Conservation (phyloP, 2,888 invertebrate genomes). For the Rhagium mordax region DNA sequence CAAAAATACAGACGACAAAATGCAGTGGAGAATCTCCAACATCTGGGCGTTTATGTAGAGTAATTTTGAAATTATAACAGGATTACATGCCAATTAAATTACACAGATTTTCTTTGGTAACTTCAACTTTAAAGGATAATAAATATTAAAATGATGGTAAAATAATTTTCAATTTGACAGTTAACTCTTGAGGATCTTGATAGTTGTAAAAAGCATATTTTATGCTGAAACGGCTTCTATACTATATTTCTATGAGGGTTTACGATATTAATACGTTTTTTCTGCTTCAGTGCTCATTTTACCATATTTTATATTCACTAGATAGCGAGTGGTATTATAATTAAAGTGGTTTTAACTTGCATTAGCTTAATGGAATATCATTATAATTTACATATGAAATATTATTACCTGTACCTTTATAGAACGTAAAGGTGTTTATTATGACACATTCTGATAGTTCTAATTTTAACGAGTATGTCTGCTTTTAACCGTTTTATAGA, state of each 20-base stretch:
- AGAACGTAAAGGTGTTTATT: conserved; percentile 21
- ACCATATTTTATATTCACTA: conserved; percentile 14
- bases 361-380: conserved; percentile 27
- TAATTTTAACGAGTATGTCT: background rate
- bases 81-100: too few relatives aligned
- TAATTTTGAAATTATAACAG: too few relatives aligned
- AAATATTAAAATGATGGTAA: too few relatives aligned
- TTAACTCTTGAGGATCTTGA: too few relatives aligned
- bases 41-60: too few relatives aligned
- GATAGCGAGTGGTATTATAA: background rate
- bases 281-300: background rate
- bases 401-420: conserved; percentile 3
- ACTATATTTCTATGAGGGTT: background rate
- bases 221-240: too few relatives aligned
- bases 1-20: too few relatives aligned
- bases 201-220: too few relatives aligned
- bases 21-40: too few relatives aligned
- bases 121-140: too few relatives aligned
- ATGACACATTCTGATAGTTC: conserved; percentile 20
- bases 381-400: conserved; percentile 20
- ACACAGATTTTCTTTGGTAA: too few relatives aligned
- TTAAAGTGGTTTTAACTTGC: conserved; percentile 18
- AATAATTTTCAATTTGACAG: too few relatives aligned
- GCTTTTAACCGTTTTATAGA: conserved; percentile 18
- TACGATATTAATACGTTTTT: background rate